phyloP scores from a whole-genome alignment of 1,140 invertebrate genomes.

The Macrosteles quadrilineatus region DNA sequence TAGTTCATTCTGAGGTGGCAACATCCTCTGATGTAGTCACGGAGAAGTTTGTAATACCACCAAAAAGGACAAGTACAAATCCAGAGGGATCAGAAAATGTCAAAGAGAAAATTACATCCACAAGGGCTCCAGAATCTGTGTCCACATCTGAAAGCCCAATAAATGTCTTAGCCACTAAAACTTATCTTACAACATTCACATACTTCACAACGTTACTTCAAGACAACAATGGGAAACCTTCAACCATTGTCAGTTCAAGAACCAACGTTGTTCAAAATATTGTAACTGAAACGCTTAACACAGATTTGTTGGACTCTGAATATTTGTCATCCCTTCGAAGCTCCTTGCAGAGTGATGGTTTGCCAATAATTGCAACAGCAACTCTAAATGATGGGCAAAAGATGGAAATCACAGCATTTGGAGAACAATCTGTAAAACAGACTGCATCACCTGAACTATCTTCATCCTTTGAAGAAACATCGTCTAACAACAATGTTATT shows the following conservation, averaged over 20 bases:
- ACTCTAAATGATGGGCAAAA: conserved; percentile 54
- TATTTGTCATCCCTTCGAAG: conserved; percentile 55
- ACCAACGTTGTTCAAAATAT: conserved; percentile 64
- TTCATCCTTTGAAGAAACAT: conserved; percentile 26
- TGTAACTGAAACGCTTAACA: conserved; percentile 62
- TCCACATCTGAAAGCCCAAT: conserved; percentile 33
- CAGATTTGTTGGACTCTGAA: conserved; percentile 55
- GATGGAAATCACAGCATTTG: conserved; percentile 54
- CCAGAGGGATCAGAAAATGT: not conserved
- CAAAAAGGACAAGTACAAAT: conserved; percentile 41
- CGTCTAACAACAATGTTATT: conserved; percentile 53
- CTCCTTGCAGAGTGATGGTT: conserved; percentile 39
- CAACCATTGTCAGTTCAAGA: conserved; percentile 60
- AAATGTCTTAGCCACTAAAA: conserved; percentile 81
- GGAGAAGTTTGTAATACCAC: conserved; percentile 56
- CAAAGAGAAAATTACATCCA: conserved; percentile 50
- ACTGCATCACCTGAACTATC: conserved; percentile 20
- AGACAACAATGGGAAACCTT: conserved; percentile 55
- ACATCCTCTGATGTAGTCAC: conserved; percentile 64
- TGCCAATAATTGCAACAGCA: conserved; percentile 45
- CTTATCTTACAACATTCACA: conserved; percentile 83
- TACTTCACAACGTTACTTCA: conserved; percentile 80
- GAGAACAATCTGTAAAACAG: conserved; percentile 18
- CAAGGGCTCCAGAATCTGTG: conserved; percentile 39
- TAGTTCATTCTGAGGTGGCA: conserved; percentile 60